These are phyloP conservation scores for Lagopus leucura DNA, from an alignment of 2,113 vertebrate species.

Conservation along the genomic window DNA sequence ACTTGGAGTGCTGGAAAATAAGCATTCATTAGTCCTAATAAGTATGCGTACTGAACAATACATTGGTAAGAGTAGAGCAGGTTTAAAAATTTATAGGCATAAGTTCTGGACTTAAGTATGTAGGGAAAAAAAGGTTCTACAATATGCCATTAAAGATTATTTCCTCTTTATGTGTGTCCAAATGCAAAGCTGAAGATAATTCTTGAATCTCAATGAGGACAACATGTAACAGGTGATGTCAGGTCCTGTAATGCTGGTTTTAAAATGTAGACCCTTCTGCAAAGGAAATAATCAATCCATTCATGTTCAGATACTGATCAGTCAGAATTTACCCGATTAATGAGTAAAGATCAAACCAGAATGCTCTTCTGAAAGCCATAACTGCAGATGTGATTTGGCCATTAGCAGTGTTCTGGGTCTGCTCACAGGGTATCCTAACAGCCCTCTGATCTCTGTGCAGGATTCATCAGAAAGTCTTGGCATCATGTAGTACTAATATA, in stretches of 20 bases:
- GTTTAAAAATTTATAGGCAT: not conserved
- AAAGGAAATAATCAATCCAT: not conserved
- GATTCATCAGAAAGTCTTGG: not conserved
- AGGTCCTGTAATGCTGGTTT: not conserved
- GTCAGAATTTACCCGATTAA: not conserved
- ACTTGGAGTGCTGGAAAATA: not conserved
- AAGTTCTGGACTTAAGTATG: not conserved
- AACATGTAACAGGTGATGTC: not conserved
- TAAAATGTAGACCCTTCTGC: not conserved
- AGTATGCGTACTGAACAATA: not conserved
- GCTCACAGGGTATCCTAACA: not conserved
- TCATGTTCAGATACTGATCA: not conserved
- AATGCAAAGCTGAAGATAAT: constrained; percentile 36
- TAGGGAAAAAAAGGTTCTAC: not conserved
- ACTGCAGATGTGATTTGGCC: not conserved
- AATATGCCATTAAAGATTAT: constrained; percentile 23
- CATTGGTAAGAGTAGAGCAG: not conserved
- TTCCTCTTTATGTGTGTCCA: constrained; percentile 40
- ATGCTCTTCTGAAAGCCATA: not conserved
- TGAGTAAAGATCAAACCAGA: not conserved
- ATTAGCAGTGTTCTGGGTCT: not conserved
- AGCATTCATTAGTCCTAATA: not conserved
- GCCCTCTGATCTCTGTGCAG: not conserved
- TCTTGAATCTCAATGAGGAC: not conserved
- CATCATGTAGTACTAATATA: not conserved